Evolutionary conservation across 2,888 invertebrate genomes (phyloP).

Genomic region (Calameuta idolon): DNA sequence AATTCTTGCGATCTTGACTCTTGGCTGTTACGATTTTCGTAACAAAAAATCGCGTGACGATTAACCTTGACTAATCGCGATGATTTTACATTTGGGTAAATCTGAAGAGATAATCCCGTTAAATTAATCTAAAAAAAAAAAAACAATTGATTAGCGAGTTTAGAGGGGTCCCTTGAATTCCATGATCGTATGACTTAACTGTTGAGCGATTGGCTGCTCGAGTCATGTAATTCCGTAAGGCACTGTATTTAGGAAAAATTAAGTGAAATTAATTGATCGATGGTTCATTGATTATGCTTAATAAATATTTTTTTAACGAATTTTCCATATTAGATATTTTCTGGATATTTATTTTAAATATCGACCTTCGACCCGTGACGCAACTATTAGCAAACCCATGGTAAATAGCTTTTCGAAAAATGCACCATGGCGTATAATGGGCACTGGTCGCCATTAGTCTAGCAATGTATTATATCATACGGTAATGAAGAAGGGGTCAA

Average conservation of each 20-base stretch:
- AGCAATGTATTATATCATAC: constrained; percentile 13
- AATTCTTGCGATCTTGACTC: constrained; percentile 17
- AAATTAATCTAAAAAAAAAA: not conserved
- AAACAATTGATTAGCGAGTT: not conserved
- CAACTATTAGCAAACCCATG: not conserved
- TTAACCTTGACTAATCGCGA: not conserved
- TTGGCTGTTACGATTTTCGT: not conserved
- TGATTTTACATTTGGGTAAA: not conserved
- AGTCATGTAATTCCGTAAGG: not conserved
- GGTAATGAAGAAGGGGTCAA: constrained; percentile 22
- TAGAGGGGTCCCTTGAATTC: not conserved
- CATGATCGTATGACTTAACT: not conserved
- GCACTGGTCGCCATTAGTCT: not conserved
- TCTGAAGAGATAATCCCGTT: not conserved
- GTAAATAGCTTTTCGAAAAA: constrained; percentile 32
- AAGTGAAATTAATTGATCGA: not conserved
- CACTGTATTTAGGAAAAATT: not conserved
- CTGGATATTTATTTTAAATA: not conserved
- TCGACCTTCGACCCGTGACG: not conserved
- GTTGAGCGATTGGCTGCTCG: not conserved
- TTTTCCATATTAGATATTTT: not conserved
- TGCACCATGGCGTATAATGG: constrained; percentile 21
- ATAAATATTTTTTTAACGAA: not conserved
- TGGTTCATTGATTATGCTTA: not conserved
- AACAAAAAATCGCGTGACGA: not conserved